phyloP scores from a whole-genome alignment of 2,888 invertebrate genomes.

The Periphyllus acericola region DNA sequence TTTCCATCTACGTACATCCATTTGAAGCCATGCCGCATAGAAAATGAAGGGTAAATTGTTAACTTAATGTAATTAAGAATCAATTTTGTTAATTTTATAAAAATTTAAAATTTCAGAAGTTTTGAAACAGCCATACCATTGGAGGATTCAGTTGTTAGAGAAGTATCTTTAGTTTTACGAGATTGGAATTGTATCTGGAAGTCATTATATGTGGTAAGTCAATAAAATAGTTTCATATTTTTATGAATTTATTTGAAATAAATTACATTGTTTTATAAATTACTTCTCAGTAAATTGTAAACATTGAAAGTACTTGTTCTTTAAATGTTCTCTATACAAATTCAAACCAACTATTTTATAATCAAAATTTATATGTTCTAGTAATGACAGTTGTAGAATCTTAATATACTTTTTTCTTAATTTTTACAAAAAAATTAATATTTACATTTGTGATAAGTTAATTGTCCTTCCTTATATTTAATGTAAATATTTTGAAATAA shows the following conservation, averaged over 20 bases:
- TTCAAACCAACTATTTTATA: no score
- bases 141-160: slow-evolving; percentile 89
- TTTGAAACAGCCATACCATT: slow-evolving; percentile 78
- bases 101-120: slow-evolving; percentile 67
- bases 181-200: slow-evolving; percentile 97
- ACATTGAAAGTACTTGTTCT: no score
- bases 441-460: no score
- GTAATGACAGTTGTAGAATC: no score
- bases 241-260: neutral
- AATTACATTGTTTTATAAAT: no score
- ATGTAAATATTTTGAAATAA: no score
- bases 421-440: no score
- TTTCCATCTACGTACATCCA: slow-evolving; percentile 86
- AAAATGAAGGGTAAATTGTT: slow-evolving; percentile 77
- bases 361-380: no score
- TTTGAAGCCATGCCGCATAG: slow-evolving; percentile 80
- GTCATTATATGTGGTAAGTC: slow-evolving; percentile 85
- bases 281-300: no score
- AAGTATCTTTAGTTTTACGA: slow-evolving; percentile 88
- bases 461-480: no score
- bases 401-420: no score
- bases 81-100: neutral
- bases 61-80: slow-evolving; percentile 59
- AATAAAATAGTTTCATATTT: slow-evolving; percentile 11
- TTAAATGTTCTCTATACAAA: no score